These are phyloP conservation scores for Sminthurinus aureus DNA, from an alignment of 2,888 invertebrate species.

Conservation along the genomic window DNA sequence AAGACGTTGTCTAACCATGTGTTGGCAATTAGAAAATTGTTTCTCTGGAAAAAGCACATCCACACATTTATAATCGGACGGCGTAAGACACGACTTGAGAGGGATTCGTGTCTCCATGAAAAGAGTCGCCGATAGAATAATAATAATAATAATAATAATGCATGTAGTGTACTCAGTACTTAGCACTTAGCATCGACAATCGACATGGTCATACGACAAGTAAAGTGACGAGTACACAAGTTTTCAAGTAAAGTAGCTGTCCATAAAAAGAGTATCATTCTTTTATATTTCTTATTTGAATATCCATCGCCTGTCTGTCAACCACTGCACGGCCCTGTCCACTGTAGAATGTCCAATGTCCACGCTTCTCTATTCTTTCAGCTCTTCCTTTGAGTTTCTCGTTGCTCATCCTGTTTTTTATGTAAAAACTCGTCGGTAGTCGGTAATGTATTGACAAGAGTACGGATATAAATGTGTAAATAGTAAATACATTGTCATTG, in stretches of 20 bases:
- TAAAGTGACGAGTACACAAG: not conserved
- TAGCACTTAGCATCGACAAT: too few species aligned
- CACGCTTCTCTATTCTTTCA: not conserved
- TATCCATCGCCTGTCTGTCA: not conserved
- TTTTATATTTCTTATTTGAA: not conserved
- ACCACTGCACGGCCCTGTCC: too few species aligned
- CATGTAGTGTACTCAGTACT: not conserved
- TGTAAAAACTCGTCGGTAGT: not conserved
- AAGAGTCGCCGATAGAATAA: constrained; percentile 22
- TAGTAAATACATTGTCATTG: not conserved
- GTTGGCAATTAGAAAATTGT: constrained; percentile 51
- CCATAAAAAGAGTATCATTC: not conserved
- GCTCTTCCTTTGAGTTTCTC: not conserved
- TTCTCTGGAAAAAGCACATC: constrained; percentile 42
- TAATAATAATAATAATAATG: not conserved
- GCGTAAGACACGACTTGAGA: constrained; percentile 24
- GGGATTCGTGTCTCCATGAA: constrained; percentile 24
- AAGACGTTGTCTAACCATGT: constrained; percentile 45
- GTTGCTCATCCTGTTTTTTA: not conserved
- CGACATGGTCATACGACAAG: constrained; percentile 16
- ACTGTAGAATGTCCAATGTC: not conserved
- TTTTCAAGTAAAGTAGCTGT: not conserved
- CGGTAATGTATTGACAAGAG: not conserved
- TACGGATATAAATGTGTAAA: too few species aligned
- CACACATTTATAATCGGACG: constrained; percentile 22